Base-by-base conservation (phyloP, 2,888 invertebrate species). In the Erpobdella octoculata region DNA sequence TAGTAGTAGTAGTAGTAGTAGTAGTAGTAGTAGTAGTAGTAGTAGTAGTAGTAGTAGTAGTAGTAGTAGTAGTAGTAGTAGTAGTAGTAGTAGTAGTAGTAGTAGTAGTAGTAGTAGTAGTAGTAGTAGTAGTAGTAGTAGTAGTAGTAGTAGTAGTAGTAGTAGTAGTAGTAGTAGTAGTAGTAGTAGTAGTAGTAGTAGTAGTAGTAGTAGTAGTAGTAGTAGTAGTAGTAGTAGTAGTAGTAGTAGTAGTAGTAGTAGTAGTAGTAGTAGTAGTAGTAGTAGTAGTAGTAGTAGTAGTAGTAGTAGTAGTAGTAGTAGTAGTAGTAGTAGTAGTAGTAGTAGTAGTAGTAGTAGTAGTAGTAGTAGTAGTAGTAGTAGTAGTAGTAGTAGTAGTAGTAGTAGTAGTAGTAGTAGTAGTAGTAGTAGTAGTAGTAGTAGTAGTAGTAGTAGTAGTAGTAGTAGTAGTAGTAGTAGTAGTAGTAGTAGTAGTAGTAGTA, bases 1-100 rank as follows among this genome's bases (percentile, higher is more conserved):
- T 41, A 41, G 46, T 41, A 41, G 46, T 41, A 41, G 46, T 41
- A 41, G 46, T 41, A 41, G 46, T 41, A 41, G 46, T 41, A 41
- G 46, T 41, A 41, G 46, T 41, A 41, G 46, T 41, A 41, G 46
- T 41, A 41, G 46, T 41, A 41, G 46, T 41, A 41, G 46, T 41
- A 41, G 46, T 41, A 41, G 46, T 41, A 41, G 46, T 41, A 41
- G 46, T 41, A 41, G 46, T 41, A 41, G 46, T 41, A 41, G 46
- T 41, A 41, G 46, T 41, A 41, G 46, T 41, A 41, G 46, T 41
- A 41, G 46, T 41, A 41, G 46, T 41, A 41, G 46, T 41, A 41
- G 46, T 41, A 41, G 46, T 41, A 41, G 46, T 41, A 41, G 46
- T 41, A 41, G 46, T 41, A 41, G 46, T 41, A 41, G 46, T 41